Percentiles rank a stretch among this genome's conserved stretches.
Conservation (phyloP, 2,113 vertebrate genomes). For the Perca flavescens region DNA sequence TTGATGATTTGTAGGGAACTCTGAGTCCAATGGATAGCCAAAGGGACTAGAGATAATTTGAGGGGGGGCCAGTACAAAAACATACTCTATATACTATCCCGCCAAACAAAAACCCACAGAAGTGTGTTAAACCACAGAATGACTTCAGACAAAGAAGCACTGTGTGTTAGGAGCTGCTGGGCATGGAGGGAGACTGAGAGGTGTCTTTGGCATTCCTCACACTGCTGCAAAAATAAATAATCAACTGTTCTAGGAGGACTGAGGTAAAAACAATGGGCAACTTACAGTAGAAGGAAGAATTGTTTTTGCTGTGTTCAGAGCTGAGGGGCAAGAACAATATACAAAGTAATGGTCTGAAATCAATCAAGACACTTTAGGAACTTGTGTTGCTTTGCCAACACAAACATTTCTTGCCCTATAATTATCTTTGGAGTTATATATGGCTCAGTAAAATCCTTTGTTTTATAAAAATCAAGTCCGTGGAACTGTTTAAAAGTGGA, state of each 20-base stretch:
- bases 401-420: conserved; percentile 20
- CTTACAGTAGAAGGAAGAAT: neutral
- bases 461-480: neutral
- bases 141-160: conserved; percentile 59
- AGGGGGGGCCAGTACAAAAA: neutral
- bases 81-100: neutral
- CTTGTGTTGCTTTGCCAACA: conserved; percentile 28
- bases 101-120: conserved; percentile 44
- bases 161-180: conserved; percentile 46
- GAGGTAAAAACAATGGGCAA: conserved; percentile 18
- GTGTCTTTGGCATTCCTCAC: conserved; percentile 58
- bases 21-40: conserved; percentile 2
- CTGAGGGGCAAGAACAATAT: conserved; percentile 35
- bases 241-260: conserved; percentile 42
- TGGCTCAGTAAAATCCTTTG: conserved; percentile 29
- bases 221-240: conserved; percentile 63
- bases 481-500: conserved; percentile 6
- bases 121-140: conserved; percentile 45
- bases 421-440: conserved; percentile 32
- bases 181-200: conserved; percentile 26
- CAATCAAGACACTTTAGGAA: conserved; percentile 32
- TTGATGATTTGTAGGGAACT: neutral
- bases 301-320: conserved; percentile 3
- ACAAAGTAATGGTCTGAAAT: conserved; percentile 59
- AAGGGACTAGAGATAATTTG: neutral